phyloP scores from a whole-genome alignment of 2,888 invertebrate genomes.

The Drosophila koepferae region DNA sequence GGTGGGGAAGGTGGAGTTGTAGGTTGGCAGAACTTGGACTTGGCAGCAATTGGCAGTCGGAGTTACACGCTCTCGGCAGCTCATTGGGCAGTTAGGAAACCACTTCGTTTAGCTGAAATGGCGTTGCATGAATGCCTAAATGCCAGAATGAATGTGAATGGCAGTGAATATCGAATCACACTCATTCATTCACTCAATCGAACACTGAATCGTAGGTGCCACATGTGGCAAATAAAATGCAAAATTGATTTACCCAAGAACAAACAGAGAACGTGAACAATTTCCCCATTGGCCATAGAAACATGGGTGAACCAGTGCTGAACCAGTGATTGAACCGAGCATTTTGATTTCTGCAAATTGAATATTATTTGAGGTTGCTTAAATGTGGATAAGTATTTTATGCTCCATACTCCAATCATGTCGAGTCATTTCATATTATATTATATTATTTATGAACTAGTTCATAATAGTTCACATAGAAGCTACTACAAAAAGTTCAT shows the following conservation, averaged over 20 bases:
- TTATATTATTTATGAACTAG: background rate
- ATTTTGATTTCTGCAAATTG: background rate
- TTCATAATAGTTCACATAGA: background rate
- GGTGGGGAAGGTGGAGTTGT: too few species aligned
- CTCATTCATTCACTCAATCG: conserved; percentile 11
- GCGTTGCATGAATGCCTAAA: conserved; percentile 40
- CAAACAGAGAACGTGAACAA: background rate
- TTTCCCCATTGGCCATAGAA: background rate
- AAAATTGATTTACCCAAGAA: background rate
- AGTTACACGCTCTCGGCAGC: conserved; percentile 55
- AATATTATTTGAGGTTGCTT: background rate
- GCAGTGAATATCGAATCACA: conserved; percentile 26
- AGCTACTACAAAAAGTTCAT: too few species aligned
- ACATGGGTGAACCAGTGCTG: background rate
- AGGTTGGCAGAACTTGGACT: background rate
- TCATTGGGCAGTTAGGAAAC: conserved; percentile 57
- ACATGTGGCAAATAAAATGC: conserved; percentile 15
- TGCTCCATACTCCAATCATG: background rate
- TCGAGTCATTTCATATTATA: too few species aligned
- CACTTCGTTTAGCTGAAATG: conserved; percentile 67
- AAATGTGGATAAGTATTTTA: background rate
- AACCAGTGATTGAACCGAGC: background rate
- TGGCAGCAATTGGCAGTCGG: conserved; percentile 39
- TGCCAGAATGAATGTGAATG: conserved; percentile 41
- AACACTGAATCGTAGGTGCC: conserved; percentile 19